A percentile compares a stretch with the other conserved stretches of the same genome.
phyloP scores from a whole-genome alignment of 2,888 invertebrate genomes.

The Bembecia ichneumoniformis region DNA sequence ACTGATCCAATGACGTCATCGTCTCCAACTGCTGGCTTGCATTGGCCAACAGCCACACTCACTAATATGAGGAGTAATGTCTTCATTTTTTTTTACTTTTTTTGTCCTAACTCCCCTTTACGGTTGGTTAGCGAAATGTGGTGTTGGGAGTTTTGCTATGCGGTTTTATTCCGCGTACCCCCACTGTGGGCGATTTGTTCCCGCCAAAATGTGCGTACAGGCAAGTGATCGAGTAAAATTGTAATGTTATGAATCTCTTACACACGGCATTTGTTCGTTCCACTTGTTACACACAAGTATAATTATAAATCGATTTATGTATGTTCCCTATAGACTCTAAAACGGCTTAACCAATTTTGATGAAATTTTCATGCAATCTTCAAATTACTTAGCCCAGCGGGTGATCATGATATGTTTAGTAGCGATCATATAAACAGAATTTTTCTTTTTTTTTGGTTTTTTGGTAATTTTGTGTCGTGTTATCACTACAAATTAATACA shows the following conservation, averaged over 20 bases:
- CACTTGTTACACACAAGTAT: no score
- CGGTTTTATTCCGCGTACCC: constrained; percentile 61
- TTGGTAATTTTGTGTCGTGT: no score
- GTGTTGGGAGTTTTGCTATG: constrained; percentile 35
- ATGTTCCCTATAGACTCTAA: no score
- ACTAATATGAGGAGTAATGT: constrained; percentile 57
- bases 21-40: constrained; percentile 65
- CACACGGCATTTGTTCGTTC: constrained; percentile 17
- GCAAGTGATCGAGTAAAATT: constrained; percentile 20
- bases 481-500: no score
- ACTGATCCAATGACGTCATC: constrained; percentile 74
- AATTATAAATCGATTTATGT: no score
- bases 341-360: no score
- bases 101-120: constrained; percentile 22
- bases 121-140: constrained; percentile 54
- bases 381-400: no score
- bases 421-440: no score
- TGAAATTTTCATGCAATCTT: no score
- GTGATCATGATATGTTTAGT: no score
- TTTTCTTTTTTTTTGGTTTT: no score
- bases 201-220: constrained; percentile 36
- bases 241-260: constrained; percentile 15
- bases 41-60: constrained; percentile 59
- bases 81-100: constrained; percentile 47
- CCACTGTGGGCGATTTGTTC: constrained; percentile 32